Base-by-base conservation (phyloP, 2,797 vertebrate genomes). In the Gymnothorax javanicus region DNA sequence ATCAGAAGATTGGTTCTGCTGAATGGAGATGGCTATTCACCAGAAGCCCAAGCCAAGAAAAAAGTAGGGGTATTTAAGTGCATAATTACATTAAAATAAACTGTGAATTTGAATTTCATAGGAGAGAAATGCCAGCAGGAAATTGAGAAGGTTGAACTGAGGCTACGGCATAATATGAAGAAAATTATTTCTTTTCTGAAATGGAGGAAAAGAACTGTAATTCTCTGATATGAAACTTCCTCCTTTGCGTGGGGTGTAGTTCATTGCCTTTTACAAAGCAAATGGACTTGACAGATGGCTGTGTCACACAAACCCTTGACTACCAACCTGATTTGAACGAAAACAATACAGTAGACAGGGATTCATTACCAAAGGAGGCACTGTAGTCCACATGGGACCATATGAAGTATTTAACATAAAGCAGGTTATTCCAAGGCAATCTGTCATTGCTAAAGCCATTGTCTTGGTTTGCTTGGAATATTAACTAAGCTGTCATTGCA, bases 201-300 rank as follows among this genome's bases (percentile, higher is more conserved):
- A 88, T 67, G 84, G 73, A 79, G 81, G 85, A 86, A 83, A 86
- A 86, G 82, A 60, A 77, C 91, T 94, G 94, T 95, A 95, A 95
- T 95, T 94, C 95, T 95, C 95, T 95, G 95, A 97, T 97, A 98
- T 97, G 96, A 94, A 97, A 98, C 96, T 97, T 97, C 96, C 97
- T 96, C 95, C 95, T 96, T 96, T 96, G 97, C 96, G 95, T 95
- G 94, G 93, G 93, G 97, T 96, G 97, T 99, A 98, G 98, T 98
- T 97, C 96, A 97, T 97, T 97, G 97, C 97, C 96, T 99, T 98
- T 98, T 96, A 87, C 97, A 94, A 95, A 97, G 97, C 97, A 99
- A 99, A 99, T 99, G 98, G 98, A 99, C 98, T 99, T 99, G 98
- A 99, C 98, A 99, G 98, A 99, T 99, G 98, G 98, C 96, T 94